Evolutionary conservation across 2,888 invertebrate species (phyloP).

Genomic region (Formica aserva): DNA sequence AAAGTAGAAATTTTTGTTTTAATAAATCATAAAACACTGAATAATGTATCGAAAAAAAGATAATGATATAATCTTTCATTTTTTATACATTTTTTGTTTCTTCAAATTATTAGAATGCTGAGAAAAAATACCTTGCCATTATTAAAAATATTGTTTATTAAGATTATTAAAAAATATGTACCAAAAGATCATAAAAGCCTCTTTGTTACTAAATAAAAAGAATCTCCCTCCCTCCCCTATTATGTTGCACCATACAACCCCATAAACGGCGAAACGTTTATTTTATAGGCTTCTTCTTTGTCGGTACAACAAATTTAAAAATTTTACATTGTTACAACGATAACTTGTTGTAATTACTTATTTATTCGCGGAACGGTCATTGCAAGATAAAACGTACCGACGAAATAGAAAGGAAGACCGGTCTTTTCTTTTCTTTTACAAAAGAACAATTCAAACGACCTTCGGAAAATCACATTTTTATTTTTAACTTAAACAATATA

Average conservation of each 20-base stretch:
- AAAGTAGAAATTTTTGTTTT: not conserved
- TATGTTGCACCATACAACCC: not conserved
- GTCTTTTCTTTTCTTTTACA: not conserved
- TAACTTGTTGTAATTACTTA: not conserved
- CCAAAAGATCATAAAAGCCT: not conserved
- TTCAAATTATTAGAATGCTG: not conserved
- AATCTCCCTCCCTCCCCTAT: not conserved
- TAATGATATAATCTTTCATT: not conserved
- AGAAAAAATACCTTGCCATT: not conserved
- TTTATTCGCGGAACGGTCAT: not conserved
- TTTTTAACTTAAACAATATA: not conserved
- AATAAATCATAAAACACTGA: not conserved
- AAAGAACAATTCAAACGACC: not conserved
- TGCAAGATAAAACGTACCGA: not conserved
- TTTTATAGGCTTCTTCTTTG: not conserved
- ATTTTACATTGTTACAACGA: not conserved
- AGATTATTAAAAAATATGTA: not conserved
- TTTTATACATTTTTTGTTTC: not conserved
- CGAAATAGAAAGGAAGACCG: not conserved
- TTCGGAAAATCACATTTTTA: constrained; percentile 10
- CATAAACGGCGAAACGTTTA: not conserved
- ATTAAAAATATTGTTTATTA: not conserved
- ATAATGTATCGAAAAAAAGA: not conserved
- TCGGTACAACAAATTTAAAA: constrained; percentile 3
- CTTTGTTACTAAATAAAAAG: not conserved